Percentiles rank a stretch among this genome's conserved stretches.
These are phyloP conservation scores for Drosophila planitibia DNA, from an alignment of 2,888 invertebrate genomes.

Conservation along the genomic window DNA sequence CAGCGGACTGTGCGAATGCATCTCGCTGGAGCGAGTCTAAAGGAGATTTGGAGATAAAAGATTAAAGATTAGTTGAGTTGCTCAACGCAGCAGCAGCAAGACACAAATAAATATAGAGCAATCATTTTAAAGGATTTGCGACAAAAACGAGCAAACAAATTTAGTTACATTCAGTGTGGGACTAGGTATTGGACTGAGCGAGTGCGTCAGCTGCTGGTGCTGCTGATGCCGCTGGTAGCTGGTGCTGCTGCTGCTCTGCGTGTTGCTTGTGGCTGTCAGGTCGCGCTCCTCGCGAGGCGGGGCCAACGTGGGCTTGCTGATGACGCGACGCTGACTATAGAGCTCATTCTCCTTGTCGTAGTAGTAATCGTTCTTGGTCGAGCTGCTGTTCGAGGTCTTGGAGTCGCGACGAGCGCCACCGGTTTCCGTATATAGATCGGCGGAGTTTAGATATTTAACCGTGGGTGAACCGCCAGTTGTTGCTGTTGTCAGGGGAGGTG, in stretches of 20 bases:
- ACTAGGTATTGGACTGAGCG: constrained; percentile 84
- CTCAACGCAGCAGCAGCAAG: neutral
- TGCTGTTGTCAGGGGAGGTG: constrained; percentile 70
- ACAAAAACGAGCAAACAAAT: constrained; percentile 39
- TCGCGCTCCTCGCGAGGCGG: constrained; percentile 84
- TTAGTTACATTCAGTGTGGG: constrained; percentile 85
- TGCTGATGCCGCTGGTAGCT: constrained; percentile 39
- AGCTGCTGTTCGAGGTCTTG: constrained; percentile 75
- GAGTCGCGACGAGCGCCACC: constrained; percentile 81
- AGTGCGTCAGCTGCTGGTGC: constrained; percentile 65
- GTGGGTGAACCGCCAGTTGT: constrained; percentile 74
- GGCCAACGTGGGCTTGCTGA: constrained; percentile 80
- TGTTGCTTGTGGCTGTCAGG: constrained; percentile 48
- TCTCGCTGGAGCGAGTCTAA: constrained; percentile 84
- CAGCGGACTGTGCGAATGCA: constrained; percentile 84
- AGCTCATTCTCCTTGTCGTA: constrained; percentile 85
- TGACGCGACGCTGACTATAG: constrained; percentile 76
- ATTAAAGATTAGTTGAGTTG: constrained; percentile 7
- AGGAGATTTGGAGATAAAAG: neutral
- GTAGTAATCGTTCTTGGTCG: constrained; percentile 84
- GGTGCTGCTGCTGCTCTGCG: constrained; percentile 52
- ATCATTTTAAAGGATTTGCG: constrained; percentile 12
- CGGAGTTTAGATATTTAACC: constrained; percentile 81
- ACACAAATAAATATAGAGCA: constrained; percentile 11
- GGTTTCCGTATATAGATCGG: constrained; percentile 82